Evolutionary conservation across 2,888 invertebrate species (phyloP).

Genomic region (Elysia crispata): DNA sequence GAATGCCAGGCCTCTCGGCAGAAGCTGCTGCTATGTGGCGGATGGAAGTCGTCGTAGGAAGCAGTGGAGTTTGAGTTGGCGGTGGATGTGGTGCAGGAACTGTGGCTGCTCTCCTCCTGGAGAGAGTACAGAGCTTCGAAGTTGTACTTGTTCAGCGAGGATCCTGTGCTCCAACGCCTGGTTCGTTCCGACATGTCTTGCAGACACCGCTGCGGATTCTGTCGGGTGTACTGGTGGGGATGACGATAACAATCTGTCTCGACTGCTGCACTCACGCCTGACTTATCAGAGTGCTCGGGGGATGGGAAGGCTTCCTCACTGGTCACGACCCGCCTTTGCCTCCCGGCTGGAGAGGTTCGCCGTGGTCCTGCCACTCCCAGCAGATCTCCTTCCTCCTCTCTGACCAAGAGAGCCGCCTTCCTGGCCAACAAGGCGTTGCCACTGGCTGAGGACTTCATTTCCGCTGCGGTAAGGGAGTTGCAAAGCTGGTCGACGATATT

Average conservation of each 20-base stretch:
- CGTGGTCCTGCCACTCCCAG: too few species aligned
- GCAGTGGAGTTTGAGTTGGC: conserved; percentile 58
- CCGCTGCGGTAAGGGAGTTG: conserved; percentile 50
- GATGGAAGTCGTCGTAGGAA: conserved; percentile 52
- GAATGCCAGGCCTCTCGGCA: conserved; percentile 44
- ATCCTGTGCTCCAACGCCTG: conserved; percentile 47
- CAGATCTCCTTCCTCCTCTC: not conserved
- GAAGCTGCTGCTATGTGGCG: conserved; percentile 43
- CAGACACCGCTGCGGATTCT: not conserved
- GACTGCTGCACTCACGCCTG: not conserved
- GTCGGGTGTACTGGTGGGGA: not conserved
- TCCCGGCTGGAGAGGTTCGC: too few species aligned
- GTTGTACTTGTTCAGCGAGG: conserved; percentile 42
- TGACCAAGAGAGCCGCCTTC: not conserved
- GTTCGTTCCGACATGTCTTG: not conserved
- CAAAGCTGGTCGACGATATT: conserved; percentile 55
- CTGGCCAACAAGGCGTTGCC: conserved; percentile 44
- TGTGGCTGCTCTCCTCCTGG: conserved; percentile 63
- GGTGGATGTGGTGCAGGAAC: conserved; percentile 60
- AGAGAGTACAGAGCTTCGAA: conserved; percentile 63
- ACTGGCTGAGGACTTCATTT: conserved; percentile 45
- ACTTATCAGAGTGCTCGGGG: not conserved
- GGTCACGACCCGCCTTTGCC: too few species aligned
- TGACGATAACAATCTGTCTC: not conserved
- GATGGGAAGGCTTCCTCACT: conserved; percentile 25